Evolutionary conservation across 2,113 vertebrate species (phyloP), one percentile per base, ranked within the genome.

Genomic region (Ciconia boyciana): DNA sequence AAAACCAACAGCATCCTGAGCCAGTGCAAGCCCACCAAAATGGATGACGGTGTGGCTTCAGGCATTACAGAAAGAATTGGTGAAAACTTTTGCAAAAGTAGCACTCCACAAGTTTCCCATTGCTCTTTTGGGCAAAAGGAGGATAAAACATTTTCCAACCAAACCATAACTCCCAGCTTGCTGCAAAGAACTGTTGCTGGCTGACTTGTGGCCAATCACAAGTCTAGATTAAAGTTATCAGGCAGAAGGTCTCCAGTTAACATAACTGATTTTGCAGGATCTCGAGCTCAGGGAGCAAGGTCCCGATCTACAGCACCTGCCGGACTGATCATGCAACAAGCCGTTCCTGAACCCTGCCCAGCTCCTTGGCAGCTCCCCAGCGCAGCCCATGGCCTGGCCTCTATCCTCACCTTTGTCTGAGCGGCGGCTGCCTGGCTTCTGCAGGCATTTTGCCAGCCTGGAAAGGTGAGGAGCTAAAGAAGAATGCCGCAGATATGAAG

Each of bases 31-130:
- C 41, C 18, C 48, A 72, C 9, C n/a, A 60, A 85, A 68, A 49
- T 0, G 0, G 55, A 66, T 0, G 0, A 46, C 1, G 1, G 7
- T 11, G 17, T 29, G 25, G 9, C 41, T 90, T 83, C 62, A 62
- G 10, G 26, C 39, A 61, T 20, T 26, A 34, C 13, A 65, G 36
- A 51, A 43, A 69, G 16, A 51, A 49, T 4, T 3, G 0, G 2
- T 20, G 39, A 79, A 85, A 94, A 29, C 10, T 54, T 83, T 10
- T 7, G 28, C n/a, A 29, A 9, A 39, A 65, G 26, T 6, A 48
- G 15, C n/a, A 41, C 15, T 29, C n/a, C 2, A 2, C 1, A 18
- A 1, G 1, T 58, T 61, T 83, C 26, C 13, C 22, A 36, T 3
- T 2, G 1, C 6, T 58, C 34, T 79, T 82, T 11, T 11, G 32